Evolutionary conservation across 2,797 vertebrate genomes (phyloP), one percentile per base, ranked within the genome.

Genomic region (Bufotes viridis): DNA sequence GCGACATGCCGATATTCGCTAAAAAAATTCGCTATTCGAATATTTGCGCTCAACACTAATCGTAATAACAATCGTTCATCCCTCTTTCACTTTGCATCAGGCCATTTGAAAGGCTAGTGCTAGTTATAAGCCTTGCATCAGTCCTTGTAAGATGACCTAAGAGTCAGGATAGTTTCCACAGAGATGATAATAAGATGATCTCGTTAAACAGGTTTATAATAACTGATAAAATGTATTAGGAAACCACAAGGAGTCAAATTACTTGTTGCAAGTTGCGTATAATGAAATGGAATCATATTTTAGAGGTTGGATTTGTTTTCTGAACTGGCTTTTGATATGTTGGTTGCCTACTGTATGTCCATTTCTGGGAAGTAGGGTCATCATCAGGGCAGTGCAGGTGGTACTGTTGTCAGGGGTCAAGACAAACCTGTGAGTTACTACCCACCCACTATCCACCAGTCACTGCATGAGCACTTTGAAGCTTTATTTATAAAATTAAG

Each of bases 151-250:
- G 42, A 42, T 2, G 42, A 42, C 42, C 42, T 69, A 72, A 24
- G n/a, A 72, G 49, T 18, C 42, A 49, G 26, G 49, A 81, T 74
- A 29, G 24, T 15, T 84, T 83, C 18, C 69, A 18, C 42, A 42
- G 24, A 84, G 18, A 83, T 82, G 61, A 67, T 51, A 65, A 51
- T 72, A 55, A 55, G 53, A 10, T 74, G 20, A 60, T 22, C 69
- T 75, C 22, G 65, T 58, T 60, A 72, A 70, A 81, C 51, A 24
- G 49, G 51, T 78, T 78, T 55, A 51, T 51, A 53, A 55, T 78
- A 18, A 0, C 13, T 24, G 51, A 76, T 53, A 22, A 55, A 24
- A 24, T 24, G 6, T 78, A 78, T 55, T 53, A 24, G 49, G 75
- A 53, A 55, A 55, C 51, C 51, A 15, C n/a, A 78, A 55, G 49